Conservation (phyloP, 2,888 invertebrate genomes). For the Leptinotarsa tumamoca region DNA sequence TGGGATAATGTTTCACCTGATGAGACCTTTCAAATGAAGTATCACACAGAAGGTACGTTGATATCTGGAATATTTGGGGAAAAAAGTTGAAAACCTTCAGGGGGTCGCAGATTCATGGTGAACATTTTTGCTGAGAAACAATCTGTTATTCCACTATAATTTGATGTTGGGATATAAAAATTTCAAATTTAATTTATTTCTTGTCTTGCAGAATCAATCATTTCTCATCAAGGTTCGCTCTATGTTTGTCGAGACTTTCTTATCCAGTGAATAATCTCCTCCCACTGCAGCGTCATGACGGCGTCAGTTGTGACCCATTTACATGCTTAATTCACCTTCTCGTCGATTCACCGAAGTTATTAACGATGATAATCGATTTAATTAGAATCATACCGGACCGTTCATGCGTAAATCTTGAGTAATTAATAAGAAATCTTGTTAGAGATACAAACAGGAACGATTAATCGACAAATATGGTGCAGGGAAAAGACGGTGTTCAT, state of each 20-base stretch:
- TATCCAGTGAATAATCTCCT: not conserved
- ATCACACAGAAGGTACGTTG: too few relatives aligned
- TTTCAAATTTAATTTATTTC: too few relatives aligned
- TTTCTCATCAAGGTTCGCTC: not conserved
- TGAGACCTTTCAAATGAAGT: too few relatives aligned
- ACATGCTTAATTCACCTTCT: slow-evolving; percentile 9
- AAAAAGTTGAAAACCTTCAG: too few relatives aligned
- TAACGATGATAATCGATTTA: slow-evolving; percentile 11
- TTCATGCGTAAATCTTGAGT: not conserved
- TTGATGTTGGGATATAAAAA: too few relatives aligned
- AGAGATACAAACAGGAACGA: not conserved
- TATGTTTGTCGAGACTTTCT: not conserved
- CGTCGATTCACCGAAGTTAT: not conserved
- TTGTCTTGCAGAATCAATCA: too few relatives aligned
- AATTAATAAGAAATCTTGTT: not conserved
- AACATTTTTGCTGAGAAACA: too few relatives aligned
- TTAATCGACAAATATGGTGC: not conserved
- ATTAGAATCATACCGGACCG: not conserved
- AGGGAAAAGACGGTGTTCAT: not conserved
- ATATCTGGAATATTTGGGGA: too few relatives aligned
- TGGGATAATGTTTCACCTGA: too few relatives aligned
- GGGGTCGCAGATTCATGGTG: too few relatives aligned
- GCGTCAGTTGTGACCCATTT: slow-evolving; percentile 10
- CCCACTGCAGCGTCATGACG: not conserved
- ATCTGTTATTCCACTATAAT: too few relatives aligned